These are phyloP conservation scores for Bombylius discolor DNA, from an alignment of 2,888 invertebrate genomes.

Conservation along the genomic window DNA sequence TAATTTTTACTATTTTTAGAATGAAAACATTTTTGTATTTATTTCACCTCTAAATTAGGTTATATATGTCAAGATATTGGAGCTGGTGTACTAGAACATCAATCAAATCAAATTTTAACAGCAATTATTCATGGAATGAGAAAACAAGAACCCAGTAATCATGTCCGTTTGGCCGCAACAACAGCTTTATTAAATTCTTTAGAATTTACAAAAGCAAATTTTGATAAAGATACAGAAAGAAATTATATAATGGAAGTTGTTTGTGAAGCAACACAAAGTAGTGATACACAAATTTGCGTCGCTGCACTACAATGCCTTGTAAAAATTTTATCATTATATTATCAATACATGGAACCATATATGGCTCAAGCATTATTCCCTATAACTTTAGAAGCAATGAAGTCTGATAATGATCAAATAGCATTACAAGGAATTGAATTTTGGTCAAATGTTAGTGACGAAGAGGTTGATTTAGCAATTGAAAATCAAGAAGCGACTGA, in stretches of 20 bases:
- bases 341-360: slow-evolving; percentile 98
- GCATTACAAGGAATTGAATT: slow-evolving; percentile 98
- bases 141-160: slow-evolving; percentile 79
- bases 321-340: slow-evolving; percentile 95
- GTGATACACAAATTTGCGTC: slow-evolving; percentile 83
- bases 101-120: slow-evolving; percentile 93
- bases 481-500: slow-evolving; percentile 91
- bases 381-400: slow-evolving; percentile 97
- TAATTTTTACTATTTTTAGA: not conserved
- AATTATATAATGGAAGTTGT: slow-evolving; percentile 99
- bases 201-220: slow-evolving; percentile 97
- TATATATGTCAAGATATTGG: slow-evolving; percentile 98
- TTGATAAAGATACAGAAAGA: slow-evolving; percentile 92
- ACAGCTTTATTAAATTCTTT: slow-evolving; percentile 92
- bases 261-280: slow-evolving; percentile 94
- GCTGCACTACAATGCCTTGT: slow-evolving; percentile 96
- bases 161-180: slow-evolving; percentile 92
- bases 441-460: slow-evolving; percentile 99
- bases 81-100: slow-evolving; percentile 78
- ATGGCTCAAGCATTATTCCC: slow-evolving; percentile 98
- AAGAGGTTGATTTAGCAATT: slow-evolving; percentile 90
- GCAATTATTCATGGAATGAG: slow-evolving; percentile 99
- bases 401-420: slow-evolving; percentile 89
- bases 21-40: too few species aligned
- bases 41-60: slow-evolving; percentile 24